Conservation (phyloP, 37 sponge, comb jelly and placozoan genomes). For the Beroe forskalii region DNA sequence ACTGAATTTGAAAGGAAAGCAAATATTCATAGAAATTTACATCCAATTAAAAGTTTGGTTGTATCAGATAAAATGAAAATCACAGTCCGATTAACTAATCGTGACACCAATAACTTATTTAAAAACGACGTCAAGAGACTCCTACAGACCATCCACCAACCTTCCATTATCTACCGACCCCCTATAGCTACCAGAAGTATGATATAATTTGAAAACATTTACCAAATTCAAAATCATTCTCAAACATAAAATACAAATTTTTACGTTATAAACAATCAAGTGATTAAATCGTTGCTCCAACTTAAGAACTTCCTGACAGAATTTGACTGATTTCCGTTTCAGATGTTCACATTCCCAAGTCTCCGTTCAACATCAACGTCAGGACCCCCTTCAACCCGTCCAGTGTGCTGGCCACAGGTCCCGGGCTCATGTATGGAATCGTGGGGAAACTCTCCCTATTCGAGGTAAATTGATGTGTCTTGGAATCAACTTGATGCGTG, state of each 20-base stretch:
- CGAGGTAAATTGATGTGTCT: too few relatives aligned
- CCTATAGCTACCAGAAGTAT: conserved; percentile 18
- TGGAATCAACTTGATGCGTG: too few relatives aligned
- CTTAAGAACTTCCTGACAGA: too few relatives aligned
- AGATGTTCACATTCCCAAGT: conserved; percentile 62
- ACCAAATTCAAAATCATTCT: too few relatives aligned
- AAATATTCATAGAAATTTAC: too few relatives aligned
- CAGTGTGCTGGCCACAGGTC: conserved; percentile 33
- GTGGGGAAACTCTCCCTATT: conserved; percentile 57
- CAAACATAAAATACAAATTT: too few relatives aligned
- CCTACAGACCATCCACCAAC: conserved; percentile 26
- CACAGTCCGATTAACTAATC: conserved; percentile 53
- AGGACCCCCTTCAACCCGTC: conserved; percentile 60
- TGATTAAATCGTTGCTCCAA: too few relatives aligned
- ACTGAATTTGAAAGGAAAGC: too few relatives aligned
- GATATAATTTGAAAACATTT: too few relatives aligned
- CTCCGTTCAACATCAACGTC: conserved; percentile 56
- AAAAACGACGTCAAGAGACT: conserved; percentile 50
- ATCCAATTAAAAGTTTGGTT: too few relatives aligned
- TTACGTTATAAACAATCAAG: too few relatives aligned
- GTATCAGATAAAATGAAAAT: too few relatives aligned
- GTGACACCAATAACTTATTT: not conserved
- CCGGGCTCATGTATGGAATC: conserved; percentile 61
- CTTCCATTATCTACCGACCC: conserved; percentile 29
- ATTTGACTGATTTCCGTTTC: not conserved